These are phyloP conservation scores for Sitodiplosis mosellana DNA, from an alignment of 1,140 invertebrate species.

Conservation along the genomic window DNA sequence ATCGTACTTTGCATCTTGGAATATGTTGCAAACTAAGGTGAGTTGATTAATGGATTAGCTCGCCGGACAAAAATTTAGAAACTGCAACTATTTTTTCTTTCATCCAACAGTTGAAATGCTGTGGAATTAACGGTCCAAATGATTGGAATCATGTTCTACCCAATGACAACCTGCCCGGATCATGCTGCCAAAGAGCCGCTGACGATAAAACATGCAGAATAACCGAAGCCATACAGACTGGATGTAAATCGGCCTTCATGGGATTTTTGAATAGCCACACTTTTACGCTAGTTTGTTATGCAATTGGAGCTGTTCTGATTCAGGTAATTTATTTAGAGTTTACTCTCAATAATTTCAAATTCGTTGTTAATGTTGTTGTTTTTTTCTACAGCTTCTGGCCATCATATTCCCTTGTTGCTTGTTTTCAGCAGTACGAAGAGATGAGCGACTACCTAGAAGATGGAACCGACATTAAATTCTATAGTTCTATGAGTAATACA, in stretches of 20 bases:
- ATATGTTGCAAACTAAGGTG: conserved; percentile 63
- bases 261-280: conserved; percentile 44
- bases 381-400: too few relatives aligned
- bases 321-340: conserved; percentile 42
- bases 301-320: conserved; percentile 54
- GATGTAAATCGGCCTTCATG: conserved; percentile 47
- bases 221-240: conserved; percentile 28
- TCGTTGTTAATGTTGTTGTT: too few relatives aligned
- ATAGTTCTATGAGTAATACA: too few relatives aligned
- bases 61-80: too few relatives aligned
- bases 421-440: too few relatives aligned
- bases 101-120: conserved; percentile 66
- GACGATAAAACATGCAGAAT: conserved; percentile 32
- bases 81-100: too few relatives aligned
- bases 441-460: too few relatives aligned
- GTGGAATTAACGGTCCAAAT: conserved; percentile 44
- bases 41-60: too few relatives aligned
- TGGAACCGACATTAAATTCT: too few relatives aligned
- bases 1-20: conserved; percentile 36
- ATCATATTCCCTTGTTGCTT: too few relatives aligned
- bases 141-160: conserved; percentile 45
- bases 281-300: conserved; percentile 51
- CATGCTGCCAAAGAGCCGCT: conserved; percentile 42
- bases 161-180: conserved; percentile 35
- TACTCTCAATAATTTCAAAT: too few relatives aligned